Percentiles rank a stretch among this genome's conserved stretches.
Conservation (phyloP, 2,888 invertebrate species). For the Lissonota sp. region DNA sequence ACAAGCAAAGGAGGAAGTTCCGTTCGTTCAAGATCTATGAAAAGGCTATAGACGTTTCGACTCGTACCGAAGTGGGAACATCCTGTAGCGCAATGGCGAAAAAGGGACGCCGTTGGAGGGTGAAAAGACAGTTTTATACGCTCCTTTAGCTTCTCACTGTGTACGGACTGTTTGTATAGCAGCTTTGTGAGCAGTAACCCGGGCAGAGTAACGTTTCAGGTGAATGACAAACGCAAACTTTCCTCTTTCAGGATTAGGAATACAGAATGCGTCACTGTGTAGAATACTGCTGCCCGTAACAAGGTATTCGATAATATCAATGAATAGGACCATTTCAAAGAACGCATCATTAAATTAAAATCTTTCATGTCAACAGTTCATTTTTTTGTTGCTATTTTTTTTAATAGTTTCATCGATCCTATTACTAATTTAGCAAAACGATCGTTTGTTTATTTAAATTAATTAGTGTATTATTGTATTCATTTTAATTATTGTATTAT, state of each 20-base stretch:
- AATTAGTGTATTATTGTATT: too few relatives aligned
- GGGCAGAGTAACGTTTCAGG: slow-evolving; percentile 25
- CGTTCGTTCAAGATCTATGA: slow-evolving; percentile 47
- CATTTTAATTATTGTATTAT: too few relatives aligned
- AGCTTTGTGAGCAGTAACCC: slow-evolving; percentile 19
- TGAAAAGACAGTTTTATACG: slow-evolving; percentile 41
- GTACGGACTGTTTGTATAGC: slow-evolving; percentile 3
- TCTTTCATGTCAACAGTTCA: too few relatives aligned
- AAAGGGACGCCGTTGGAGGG: background rate
- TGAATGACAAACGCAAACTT: slow-evolving; percentile 35
- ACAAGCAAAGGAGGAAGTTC: slow-evolving; percentile 36
- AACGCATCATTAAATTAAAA: too few relatives aligned
- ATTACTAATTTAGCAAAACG: too few relatives aligned
- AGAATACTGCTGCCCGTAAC: too few relatives aligned
- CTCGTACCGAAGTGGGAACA: background rate
- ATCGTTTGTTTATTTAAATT: too few relatives aligned
- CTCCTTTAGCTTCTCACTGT: slow-evolving; percentile 32
- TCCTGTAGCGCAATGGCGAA: slow-evolving; percentile 4
- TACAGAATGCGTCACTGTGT: background rate
- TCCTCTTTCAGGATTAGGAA: slow-evolving; percentile 13
- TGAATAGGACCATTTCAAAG: too few relatives aligned
- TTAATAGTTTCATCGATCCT: too few relatives aligned
- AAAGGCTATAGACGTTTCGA: slow-evolving; percentile 29
- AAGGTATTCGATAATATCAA: too few relatives aligned
- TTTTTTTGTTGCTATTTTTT: too few relatives aligned